Evolutionary conservation across 2,888 invertebrate genomes (phyloP).

Genomic region (Drosophila sordidula): DNA sequence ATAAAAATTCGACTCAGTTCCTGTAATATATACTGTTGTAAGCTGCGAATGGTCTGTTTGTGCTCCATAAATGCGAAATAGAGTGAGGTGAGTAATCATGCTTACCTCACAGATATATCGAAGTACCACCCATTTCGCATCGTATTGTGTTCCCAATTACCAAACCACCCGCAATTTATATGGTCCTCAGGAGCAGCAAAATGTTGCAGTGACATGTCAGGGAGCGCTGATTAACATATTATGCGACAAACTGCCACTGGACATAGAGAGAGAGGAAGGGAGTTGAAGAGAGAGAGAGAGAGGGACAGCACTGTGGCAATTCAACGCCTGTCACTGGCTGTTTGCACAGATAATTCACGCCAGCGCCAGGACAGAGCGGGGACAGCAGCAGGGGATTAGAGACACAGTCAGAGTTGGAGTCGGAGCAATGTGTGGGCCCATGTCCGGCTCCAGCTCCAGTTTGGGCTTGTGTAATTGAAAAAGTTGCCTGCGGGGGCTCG

Average conservation of each 20-base stretch:
- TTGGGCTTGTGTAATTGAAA: constrained; percentile 73
- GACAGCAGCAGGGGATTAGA: constrained; percentile 13
- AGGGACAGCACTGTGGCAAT: constrained; percentile 61
- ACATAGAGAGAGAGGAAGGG: constrained; percentile 24
- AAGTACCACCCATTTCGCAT: constrained; percentile 40
- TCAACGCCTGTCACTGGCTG: constrained; percentile 80
- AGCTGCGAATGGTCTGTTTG: background rate
- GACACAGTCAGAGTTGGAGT: constrained; percentile 10
- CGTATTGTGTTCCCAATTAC: constrained; percentile 26
- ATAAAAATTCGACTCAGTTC: too few relatives aligned
- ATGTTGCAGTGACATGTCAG: constrained; percentile 63
- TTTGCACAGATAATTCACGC: constrained; percentile 80
- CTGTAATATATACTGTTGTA: too few relatives aligned
- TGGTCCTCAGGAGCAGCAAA: constrained; percentile 31
- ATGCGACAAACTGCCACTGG: constrained; percentile 80
- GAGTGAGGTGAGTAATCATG: constrained; percentile 1
- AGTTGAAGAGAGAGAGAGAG: background rate
- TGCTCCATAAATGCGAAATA: background rate
- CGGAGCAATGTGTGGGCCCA: constrained; percentile 2
- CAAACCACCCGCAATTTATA: constrained; percentile 59
- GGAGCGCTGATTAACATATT: constrained; percentile 76
- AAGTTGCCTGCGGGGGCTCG: constrained; percentile 49
- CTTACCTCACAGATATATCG: constrained; percentile 3
- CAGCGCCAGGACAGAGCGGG: constrained; percentile 53
- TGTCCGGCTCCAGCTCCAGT: constrained; percentile 1